Percentiles rank a stretch among this genome's conserved stretches.
These are phyloP conservation scores for Cerceris rybyensis DNA, from an alignment of 2,888 invertebrate species.

Conservation along the genomic window DNA sequence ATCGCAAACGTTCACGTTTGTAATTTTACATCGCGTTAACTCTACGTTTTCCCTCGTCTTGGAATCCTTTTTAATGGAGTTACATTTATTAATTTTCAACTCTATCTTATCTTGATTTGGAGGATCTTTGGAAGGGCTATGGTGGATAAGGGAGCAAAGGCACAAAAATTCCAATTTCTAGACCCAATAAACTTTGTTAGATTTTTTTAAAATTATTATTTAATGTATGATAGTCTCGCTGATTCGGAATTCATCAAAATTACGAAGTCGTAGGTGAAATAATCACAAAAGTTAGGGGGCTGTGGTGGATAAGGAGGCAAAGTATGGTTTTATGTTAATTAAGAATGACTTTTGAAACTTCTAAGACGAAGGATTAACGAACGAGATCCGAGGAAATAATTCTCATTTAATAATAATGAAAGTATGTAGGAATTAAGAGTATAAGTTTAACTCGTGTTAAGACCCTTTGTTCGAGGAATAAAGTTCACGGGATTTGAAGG, in stretches of 20 bases:
- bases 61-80: not conserved
- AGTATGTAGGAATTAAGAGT: slow-evolving; percentile 57
- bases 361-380: slow-evolving; percentile 22
- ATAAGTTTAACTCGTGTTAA: slow-evolving; percentile 29
- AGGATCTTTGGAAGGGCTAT: too few species aligned
- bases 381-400: slow-evolving; percentile 25
- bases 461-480: slow-evolving; percentile 15
- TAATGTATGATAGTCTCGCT: too few species aligned
- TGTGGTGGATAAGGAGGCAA: too few species aligned
- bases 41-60: slow-evolving; percentile 6
- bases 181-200: too few species aligned
- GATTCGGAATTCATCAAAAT: too few species aligned
- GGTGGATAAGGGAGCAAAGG: too few species aligned
- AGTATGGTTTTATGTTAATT: too few species aligned
- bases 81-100: not conserved
- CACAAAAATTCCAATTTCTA: too few species aligned
- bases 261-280: too few species aligned
- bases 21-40: slow-evolving; percentile 11
- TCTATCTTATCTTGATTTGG: too few species aligned
- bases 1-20: slow-evolving; percentile 14
- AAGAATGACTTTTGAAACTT: not conserved
- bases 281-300: too few species aligned
- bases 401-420: slow-evolving; percentile 53
- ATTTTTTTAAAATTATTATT: too few species aligned
- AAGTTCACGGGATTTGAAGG: slow-evolving; percentile 10